Percentiles rank a stretch among this genome's conserved stretches.
Evolutionary conservation across 2,797 vertebrate genomes (phyloP).

Genomic region (Anableps anableps): DNA sequence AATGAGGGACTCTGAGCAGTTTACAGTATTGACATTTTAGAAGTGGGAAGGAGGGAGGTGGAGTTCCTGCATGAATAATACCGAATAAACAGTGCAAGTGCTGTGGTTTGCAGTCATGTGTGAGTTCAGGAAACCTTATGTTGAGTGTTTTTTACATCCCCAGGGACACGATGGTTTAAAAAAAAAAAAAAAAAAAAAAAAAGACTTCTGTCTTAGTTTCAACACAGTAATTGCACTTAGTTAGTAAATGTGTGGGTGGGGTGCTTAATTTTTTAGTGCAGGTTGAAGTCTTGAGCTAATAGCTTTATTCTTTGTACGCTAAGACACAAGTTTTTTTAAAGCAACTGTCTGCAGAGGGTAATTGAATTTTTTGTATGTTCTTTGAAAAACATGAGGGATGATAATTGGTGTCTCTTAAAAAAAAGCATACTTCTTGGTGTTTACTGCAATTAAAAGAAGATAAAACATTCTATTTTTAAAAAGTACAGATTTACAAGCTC

Average conservation of each 20-base stretch:
- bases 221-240: constrained; percentile 1
- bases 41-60: constrained; percentile 5
- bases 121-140: constrained; percentile 53
- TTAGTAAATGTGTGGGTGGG: neutral
- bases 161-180: constrained; percentile 32
- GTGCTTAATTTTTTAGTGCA: neutral
- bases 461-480: neutral
- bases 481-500: neutral
- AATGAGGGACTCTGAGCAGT: neutral
- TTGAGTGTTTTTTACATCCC: constrained; percentile 23
- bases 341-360: neutral
- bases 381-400: constrained; percentile 10
- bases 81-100: constrained; percentile 21
- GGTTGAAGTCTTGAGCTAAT: neutral
- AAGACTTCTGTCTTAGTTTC: neutral
- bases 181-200: constrained; percentile 9
- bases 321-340: neutral
- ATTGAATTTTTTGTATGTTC: neutral
- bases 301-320: constrained; percentile 1
- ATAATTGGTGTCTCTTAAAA: constrained; percentile 2
- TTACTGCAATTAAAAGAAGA: neutral
- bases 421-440: neutral
- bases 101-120: constrained; percentile 39
- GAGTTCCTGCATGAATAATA: constrained; percentile 26
- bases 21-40: constrained; percentile 2